Conservation (phyloP, 1,140 invertebrate species). For the Drosophila tristis region DNA sequence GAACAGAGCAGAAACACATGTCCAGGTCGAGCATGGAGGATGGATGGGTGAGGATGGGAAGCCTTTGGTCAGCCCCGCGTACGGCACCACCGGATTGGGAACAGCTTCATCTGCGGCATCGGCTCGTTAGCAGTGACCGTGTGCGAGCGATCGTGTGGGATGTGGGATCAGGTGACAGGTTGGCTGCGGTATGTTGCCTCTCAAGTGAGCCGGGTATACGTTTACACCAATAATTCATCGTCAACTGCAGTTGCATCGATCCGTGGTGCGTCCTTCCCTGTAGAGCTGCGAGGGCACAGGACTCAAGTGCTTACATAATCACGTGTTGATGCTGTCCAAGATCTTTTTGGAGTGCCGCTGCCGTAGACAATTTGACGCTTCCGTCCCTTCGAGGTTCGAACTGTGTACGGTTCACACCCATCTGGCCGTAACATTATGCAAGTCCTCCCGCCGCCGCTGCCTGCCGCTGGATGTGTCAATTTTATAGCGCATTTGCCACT, state of each 20-base stretch:
- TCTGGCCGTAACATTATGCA: slow-evolving; percentile 55
- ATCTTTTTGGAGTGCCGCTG: slow-evolving; percentile 34
- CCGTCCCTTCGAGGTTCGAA: slow-evolving; percentile 41
- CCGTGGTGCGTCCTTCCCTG: slow-evolving; percentile 64
- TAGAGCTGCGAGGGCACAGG: slow-evolving; percentile 29
- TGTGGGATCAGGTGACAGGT: slow-evolving; percentile 73
- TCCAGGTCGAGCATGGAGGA: slow-evolving; percentile 14
- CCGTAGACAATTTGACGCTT: slow-evolving; percentile 83
- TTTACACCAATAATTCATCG: slow-evolving; percentile 79
- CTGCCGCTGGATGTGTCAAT: slow-evolving; percentile 64
- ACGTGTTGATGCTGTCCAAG: slow-evolving; percentile 49
- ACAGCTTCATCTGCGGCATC: slow-evolving; percentile 4
- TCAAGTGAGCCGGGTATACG: slow-evolving; percentile 71
- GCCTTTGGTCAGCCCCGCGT: slow-evolving; percentile 15
- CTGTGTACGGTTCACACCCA: slow-evolving; percentile 53
- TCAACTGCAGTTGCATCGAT: slow-evolving; percentile 73
- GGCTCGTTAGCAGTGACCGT: slow-evolving; percentile 13
- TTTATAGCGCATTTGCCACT: slow-evolving; percentile 74
- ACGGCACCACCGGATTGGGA: neutral
- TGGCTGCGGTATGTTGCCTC: slow-evolving; percentile 75
- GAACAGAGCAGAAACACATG: slow-evolving; percentile 48
- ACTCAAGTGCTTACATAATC: slow-evolving; percentile 70
- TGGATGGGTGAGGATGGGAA: slow-evolving; percentile 1
- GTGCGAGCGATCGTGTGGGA: slow-evolving; percentile 50
- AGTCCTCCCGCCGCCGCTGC: slow-evolving; percentile 29